Base-by-base conservation (phyloP, 2,888 invertebrate genomes). In the Bedellia somnulentella region DNA sequence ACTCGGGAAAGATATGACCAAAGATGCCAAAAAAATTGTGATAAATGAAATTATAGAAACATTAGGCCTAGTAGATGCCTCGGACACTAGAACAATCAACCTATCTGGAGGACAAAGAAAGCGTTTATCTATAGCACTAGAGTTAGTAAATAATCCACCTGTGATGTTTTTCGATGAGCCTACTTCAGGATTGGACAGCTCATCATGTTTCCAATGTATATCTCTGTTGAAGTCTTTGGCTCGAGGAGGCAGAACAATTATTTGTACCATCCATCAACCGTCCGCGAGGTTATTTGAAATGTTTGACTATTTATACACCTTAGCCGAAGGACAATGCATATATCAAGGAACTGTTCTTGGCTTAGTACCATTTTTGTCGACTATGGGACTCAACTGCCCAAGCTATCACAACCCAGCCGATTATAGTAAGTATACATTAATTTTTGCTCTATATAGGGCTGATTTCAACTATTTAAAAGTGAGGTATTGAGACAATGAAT, bases 101-200 rank as follows among this genome's bases (percentile, higher is more conserved):
- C 79, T 95, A 24, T 93, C 93, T 5, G 94, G 94, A 12, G 94
- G 94, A 0, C 94, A 95, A 68, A 80, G 91, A 38, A 95, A 95
- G 59, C 80, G 94, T 34, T 75, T 94, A 37, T 93, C 93, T 4
- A 93, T 95, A 49, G 94, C 93, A 31, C 70, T 93, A 53, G 94
- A 95, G 67, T 79, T 95, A 57, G 93, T 95, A 29, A 94, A 94
- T 66, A 94, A 95, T 73, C 95, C 96, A 14, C 95, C 95, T 39
- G 91, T 96, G 36, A 95, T 96, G 93, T 96, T 95, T 66, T 94
- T 96, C 54, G 95, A 96, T 52, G 95, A 96, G 61, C 95, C 95
- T 2, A 89, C 89, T 23, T 87, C 93, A 48, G 96, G 96, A 11
- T 71, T 96, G 59, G 96, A 96, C 58, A 94, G 93, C 57, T 91